A percentile compares a stretch with the other conserved stretches of the same genome.
Evolutionary conservation across 2,113 vertebrate species (phyloP).

Genomic region (Lepidothrix coronata): DNA sequence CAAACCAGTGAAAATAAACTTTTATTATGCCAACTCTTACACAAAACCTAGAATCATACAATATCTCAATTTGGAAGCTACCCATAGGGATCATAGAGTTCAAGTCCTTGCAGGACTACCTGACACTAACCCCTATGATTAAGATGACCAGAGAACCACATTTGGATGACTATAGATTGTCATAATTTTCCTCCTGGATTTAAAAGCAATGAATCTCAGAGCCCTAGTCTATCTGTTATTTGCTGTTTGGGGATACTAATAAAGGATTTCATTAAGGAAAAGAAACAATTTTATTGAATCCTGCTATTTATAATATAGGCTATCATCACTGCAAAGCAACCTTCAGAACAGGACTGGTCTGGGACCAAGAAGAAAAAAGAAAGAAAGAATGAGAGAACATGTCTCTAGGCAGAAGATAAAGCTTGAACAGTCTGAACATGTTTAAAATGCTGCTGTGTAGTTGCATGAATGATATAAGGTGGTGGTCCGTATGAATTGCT

Average conservation of each 20-base stretch:
- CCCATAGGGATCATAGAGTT: not conserved
- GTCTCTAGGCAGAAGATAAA: not conserved
- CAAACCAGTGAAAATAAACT: not conserved
- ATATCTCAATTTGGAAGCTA: not conserved
- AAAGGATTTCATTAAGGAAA: not conserved
- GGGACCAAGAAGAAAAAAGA: not conserved
- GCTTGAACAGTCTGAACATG: not conserved
- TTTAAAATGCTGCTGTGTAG: slow-evolving; percentile 29
- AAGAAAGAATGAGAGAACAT: not conserved
- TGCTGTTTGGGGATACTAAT: not conserved
- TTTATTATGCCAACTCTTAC: not conserved
- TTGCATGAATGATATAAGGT: slow-evolving; percentile 47
- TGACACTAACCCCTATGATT: not conserved
- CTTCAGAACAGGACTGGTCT: not conserved
- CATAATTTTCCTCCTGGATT: not conserved
- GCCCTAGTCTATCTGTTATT: not conserved
- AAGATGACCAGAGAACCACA: not conserved
- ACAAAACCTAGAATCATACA: not conserved
- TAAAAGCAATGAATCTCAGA: not conserved
- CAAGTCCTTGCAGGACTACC: not conserved
- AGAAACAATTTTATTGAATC: not conserved
- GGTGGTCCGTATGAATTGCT: slow-evolving; percentile 47
- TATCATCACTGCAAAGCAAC: not conserved
- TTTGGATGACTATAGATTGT: not conserved
- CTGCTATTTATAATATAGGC: not conserved